Base-by-base conservation (phyloP, 1,140 invertebrate species). In the Trichonephila inaurata region DNA sequence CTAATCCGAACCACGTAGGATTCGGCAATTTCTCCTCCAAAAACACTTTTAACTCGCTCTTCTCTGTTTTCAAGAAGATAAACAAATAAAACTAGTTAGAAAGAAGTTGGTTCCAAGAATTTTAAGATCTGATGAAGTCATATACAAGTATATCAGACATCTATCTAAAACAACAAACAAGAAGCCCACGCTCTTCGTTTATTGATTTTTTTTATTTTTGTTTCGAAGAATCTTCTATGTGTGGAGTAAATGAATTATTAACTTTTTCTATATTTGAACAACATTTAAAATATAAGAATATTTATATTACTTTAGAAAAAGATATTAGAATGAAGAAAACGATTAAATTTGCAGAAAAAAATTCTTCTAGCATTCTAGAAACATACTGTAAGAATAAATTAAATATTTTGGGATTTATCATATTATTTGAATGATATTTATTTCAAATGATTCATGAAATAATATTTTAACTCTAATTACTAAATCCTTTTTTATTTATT, bases 1-100 rank as follows among this genome's bases (percentile, higher is more conserved):
- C 69, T 72, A 77, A 72, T 89, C 88, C 88, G 51, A 58, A 24
- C 88, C 66, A 89, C 88, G 66, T 89, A 89, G 64, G 18, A 58
- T 21, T 62, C 6, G 14, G 28, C 40, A 69, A 72, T 66, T 72
- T 69, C n/a, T 28, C 51, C 14, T 60, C 51, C 44, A 14, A 16
- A 12, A 16, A 28, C 72, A 77, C 72, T 28, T 77, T 77, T 77
- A 18, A 12, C 28, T 40, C 28, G 33, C 72, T 28, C 72, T 33
- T 18, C 72, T 28, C 28, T 33, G 33, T 77, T 40, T 18, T 33
- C 24, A 69, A 72, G 64, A 89, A 8, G 77, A 72, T 21, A 61
- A 16, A 85, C 21, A 40, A 89, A 89, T 77, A 51, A 89, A 89
- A 89, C 28, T 69, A 51, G 28, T 12, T n/a, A 44, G 40, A n/a